Base-by-base conservation (phyloP, 2,797 vertebrate species). In the Sylvilagus floridanus region DNA sequence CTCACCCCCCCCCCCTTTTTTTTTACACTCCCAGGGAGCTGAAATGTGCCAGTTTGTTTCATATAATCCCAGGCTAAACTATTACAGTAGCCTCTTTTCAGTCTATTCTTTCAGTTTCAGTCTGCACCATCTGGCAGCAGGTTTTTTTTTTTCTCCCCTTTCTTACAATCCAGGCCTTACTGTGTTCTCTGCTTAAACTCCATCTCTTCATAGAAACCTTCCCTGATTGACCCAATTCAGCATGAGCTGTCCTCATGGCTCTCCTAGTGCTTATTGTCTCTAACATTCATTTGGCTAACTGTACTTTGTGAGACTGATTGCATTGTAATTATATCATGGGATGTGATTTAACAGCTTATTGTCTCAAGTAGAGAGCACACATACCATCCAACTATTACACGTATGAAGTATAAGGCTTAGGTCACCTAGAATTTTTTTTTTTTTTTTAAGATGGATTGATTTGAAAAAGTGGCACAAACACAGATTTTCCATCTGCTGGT, bases 291-390 rank as follows among this genome's bases (percentile, higher is more conserved):
- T 87, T 82, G 37, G 9, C 60, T 92, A 73, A 66, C 42, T 73
- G 4, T 87, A 24, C 52, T 75, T 81, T 92, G 75, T 84, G 77
- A 95, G 73, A 76, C 63, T 83, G 26, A 69, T 54, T 81, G 57
- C 88, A 73, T 12, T 81, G 4, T 84, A 84, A 60, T 95, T 81
- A 47, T 4, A n/a, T 86, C 75, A 95, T 89, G 16, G 66, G 37
- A 89, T 96, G 63, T 83, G 60, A 79, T 71, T 86, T 86, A 90
- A 77, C 21, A 85, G 47, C 26, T 76, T 90, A 47, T 69, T 79
- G 7, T 88, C 82, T 90, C 52, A 71, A 54, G 75, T 78, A 76
- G 78, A 83, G 60, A 94, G 52, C 52, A 92, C 24, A 32, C 26
- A 26, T 72, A 0, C 7, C 37, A 0, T 9, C 88, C 52, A 75